Percentiles rank a stretch among this genome's conserved stretches.
phyloP scores from a whole-genome alignment of 2,113 vertebrate species.

The Corythaixoides concolor region DNA sequence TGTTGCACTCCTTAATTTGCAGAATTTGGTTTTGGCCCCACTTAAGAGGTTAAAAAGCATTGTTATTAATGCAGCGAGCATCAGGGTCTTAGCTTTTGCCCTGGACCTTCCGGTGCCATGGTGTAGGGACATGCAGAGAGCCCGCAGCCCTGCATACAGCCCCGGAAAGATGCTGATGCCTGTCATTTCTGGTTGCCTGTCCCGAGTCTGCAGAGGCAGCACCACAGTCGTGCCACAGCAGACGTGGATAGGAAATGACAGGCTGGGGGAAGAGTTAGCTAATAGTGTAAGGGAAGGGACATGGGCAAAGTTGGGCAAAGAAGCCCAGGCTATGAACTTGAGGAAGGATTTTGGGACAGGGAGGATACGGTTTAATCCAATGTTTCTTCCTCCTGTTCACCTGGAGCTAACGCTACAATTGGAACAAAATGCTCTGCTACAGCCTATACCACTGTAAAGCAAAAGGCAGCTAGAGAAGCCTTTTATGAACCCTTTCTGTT shows the following conservation, averaged over 20 bases:
- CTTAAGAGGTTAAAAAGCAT: background rate
- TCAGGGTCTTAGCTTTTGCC: background rate
- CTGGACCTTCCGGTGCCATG: background rate
- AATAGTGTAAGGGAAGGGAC: fast-evolving
- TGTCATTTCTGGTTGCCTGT: background rate
- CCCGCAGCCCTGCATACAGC: fast-evolving
- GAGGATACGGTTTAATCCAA: background rate
- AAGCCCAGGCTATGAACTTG: background rate
- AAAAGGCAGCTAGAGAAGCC: background rate
- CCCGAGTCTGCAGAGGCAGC: background rate
- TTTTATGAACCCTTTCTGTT: background rate
- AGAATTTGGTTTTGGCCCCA: background rate
- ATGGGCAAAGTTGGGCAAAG: too few relatives aligned
- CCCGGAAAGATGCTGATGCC: background rate
- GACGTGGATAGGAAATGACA: fast-evolving
- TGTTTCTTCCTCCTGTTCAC: background rate
- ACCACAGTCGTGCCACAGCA: background rate
- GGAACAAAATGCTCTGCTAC: background rate
- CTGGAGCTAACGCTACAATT: background rate
- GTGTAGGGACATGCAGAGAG: background rate
- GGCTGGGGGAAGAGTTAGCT: background rate
- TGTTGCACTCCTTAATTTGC: background rate
- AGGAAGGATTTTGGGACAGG: background rate
- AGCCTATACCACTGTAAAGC: background rate
- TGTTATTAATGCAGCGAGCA: background rate